Evolutionary conservation across 2,113 vertebrate species (phyloP).

Genomic region (Ceyx cyanopectus): DNA sequence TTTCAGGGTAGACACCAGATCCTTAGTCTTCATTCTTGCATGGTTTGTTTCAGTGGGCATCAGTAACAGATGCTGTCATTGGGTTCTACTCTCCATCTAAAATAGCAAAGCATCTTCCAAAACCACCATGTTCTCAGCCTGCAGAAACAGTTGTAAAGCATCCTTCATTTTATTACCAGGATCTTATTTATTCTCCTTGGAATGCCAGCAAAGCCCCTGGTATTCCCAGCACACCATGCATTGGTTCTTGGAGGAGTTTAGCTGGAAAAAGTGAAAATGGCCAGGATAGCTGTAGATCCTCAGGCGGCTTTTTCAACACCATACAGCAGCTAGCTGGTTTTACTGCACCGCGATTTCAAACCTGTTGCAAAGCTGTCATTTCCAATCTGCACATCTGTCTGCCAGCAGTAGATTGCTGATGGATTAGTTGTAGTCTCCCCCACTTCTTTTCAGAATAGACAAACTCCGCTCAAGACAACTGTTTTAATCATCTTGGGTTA

Average conservation of each 20-base stretch:
- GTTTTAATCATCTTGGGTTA: conserved; percentile 37
- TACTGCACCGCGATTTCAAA: not conserved
- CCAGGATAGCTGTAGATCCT: not conserved
- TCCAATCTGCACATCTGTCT: not conserved
- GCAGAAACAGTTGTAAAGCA: not conserved
- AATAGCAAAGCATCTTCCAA: not conserved
- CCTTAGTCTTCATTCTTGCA: not conserved
- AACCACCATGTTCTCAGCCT: not conserved
- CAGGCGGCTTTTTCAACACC: not conserved
- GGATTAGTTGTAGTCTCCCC: not conserved
- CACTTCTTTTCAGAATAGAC: not conserved
- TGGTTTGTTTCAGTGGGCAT: not conserved
- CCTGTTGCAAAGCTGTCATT: conserved; percentile 19
- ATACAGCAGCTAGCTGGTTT: not conserved
- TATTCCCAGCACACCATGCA: not conserved
- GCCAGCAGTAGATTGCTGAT: not conserved
- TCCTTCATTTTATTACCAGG: not conserved
- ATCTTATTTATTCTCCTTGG: not conserved
- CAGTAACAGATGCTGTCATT: not conserved
- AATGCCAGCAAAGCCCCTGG: not conserved
- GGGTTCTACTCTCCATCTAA: not conserved
- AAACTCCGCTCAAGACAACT: conserved; percentile 12
- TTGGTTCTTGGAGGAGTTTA: not conserved
- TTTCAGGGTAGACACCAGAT: not conserved
- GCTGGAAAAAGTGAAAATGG: not conserved